These are phyloP conservation scores for Lagria hirta DNA, from an alignment of 2,888 invertebrate genomes.

Conservation along the genomic window DNA sequence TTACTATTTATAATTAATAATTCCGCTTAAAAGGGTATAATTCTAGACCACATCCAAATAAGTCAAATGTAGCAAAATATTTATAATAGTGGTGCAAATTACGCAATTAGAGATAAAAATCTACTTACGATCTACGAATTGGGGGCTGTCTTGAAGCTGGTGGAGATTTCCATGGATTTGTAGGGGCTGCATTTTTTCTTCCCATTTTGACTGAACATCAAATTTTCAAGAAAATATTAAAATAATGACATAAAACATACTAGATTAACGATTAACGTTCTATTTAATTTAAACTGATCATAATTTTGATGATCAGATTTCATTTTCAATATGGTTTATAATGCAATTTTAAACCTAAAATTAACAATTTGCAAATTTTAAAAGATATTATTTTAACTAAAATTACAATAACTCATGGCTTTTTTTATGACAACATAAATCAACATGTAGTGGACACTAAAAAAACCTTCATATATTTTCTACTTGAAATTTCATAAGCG, in stretches of 20 bases:
- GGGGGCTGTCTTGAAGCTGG: conserved; percentile 36
- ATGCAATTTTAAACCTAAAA: too few species aligned
- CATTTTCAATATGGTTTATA: too few species aligned
- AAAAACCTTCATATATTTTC: too few species aligned
- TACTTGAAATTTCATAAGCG: too few species aligned
- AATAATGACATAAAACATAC: not conserved
- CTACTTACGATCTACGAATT: conserved; percentile 28
- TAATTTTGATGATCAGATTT: not conserved
- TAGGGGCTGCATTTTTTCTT: conserved; percentile 33
- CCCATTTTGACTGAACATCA: conserved; percentile 30
- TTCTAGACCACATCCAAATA: not conserved
- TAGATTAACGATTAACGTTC: too few species aligned
- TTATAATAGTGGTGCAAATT: not conserved
- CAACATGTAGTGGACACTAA: too few species aligned
- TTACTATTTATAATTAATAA: not conserved
- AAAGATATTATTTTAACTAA: too few species aligned
- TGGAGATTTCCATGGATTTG: conserved; percentile 35
- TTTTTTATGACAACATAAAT: too few species aligned
- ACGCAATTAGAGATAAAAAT: not conserved
- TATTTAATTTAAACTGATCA: too few species aligned
- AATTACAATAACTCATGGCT: too few species aligned
- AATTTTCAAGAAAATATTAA: conserved; percentile 3
- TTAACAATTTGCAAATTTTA: too few species aligned
- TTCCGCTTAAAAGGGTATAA: not conserved
- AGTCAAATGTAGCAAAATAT: not conserved